Conservation (phyloP, 2,113 vertebrate species). For the Misgurnus anguillicaudatus region DNA sequence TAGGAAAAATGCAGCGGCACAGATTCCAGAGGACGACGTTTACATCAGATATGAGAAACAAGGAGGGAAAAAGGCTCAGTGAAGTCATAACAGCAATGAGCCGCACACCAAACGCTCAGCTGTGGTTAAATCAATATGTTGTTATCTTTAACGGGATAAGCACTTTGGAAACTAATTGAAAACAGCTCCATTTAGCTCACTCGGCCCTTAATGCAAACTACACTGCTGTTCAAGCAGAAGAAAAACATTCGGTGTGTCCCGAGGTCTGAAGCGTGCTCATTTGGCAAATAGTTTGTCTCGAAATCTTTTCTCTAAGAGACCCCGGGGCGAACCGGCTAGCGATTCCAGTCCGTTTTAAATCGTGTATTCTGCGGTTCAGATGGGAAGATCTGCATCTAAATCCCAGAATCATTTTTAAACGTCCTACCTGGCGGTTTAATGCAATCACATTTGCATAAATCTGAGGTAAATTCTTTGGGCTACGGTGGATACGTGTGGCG, state of each 20-base stretch:
- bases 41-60: not conserved
- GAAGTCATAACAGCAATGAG: constrained; percentile 81
- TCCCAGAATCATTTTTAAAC: not conserved
- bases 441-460: not conserved
- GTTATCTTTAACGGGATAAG: constrained; percentile 99
- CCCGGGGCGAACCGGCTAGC: constrained; percentile 28
- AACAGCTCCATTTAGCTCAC: constrained; percentile 95
- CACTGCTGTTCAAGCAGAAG: constrained; percentile 65
- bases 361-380: not conserved
- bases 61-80: constrained; percentile 63
- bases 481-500: not conserved
- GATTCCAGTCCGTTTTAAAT: constrained; percentile 34
- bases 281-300: constrained; percentile 59
- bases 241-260: constrained; percentile 42
- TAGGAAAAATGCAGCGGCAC: too few relatives aligned
- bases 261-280: constrained; percentile 56
- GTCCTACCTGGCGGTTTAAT: not conserved
- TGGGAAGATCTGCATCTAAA: not conserved
- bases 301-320: constrained; percentile 40
- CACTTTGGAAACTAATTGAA: constrained; percentile 99
- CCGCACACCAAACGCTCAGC: constrained; percentile 93
- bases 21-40: not conserved
- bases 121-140: constrained; percentile 99
- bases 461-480: not conserved
- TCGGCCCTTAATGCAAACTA: constrained; percentile 84